Conservation (phyloP, 1,140 invertebrate species). For the Penaeus japonicus region DNA sequence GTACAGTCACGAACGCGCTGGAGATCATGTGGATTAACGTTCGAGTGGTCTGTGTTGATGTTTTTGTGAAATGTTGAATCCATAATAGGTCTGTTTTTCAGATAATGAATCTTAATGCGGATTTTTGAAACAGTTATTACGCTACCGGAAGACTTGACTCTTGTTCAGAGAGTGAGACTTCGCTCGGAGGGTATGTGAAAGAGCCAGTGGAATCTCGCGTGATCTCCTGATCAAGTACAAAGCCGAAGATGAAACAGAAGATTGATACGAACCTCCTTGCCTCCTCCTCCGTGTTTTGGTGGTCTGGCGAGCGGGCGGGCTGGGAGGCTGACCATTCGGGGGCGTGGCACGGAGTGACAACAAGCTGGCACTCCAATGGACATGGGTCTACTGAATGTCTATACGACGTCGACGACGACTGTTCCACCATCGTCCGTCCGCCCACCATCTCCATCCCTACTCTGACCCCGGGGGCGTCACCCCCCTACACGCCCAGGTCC, state of each 20-base stretch:
- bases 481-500: not conserved
- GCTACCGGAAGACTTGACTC: no score
- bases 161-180: no score
- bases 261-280: not conserved
- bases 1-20: no score
- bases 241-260: constrained; percentile 15
- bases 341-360: no score
- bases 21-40: no score
- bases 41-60: no score
- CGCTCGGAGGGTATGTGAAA: not conserved
- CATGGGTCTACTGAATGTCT: not conserved
- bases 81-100: no score
- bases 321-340: no score
- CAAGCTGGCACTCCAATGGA: not conserved
- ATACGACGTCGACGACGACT: not conserved
- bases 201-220: not conserved
- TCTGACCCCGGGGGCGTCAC: not conserved
- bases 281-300: not conserved
- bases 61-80: no score
- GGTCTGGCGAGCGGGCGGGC: not conserved
- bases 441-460: not conserved
- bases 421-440: not conserved
- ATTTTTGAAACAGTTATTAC: no score
- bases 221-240: not conserved
- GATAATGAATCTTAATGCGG: no score